Evolutionary conservation across 2,113 vertebrate genomes (phyloP).

Genomic region (Columbina picui): DNA sequence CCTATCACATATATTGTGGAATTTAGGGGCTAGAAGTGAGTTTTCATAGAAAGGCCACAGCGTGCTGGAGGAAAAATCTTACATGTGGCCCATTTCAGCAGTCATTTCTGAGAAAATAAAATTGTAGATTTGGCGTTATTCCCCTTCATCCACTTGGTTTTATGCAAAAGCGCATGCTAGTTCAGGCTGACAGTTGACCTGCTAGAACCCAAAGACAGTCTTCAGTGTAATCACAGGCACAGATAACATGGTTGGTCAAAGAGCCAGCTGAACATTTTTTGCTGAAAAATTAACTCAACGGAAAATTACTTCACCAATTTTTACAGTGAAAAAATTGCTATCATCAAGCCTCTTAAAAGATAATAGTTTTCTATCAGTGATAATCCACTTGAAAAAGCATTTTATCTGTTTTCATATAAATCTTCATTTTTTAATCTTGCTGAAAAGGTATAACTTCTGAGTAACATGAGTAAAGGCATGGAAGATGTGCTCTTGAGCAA

Average conservation of each 20-base stretch:
- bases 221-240: not conserved
- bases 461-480: not conserved
- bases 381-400: not conserved
- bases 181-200: not conserved
- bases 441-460: not conserved
- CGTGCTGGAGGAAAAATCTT: not conserved
- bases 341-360: not conserved
- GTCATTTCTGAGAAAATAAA: not conserved
- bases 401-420: slow-evolving; percentile 10
- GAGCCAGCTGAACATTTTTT: not conserved
- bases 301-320: not conserved
- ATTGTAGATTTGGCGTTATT: not conserved
- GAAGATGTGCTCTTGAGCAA: slow-evolving; percentile 14
- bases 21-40: not conserved
- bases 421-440: not conserved
- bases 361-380: not conserved
- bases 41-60: not conserved
- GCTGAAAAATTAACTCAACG: not conserved
- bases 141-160: fast-evolving
- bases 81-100: fast-evolving
- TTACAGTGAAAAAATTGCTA: not conserved
- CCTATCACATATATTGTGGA: fast-evolving
- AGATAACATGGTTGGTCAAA: not conserved
- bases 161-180: not conserved
- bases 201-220: not conserved